Base-by-base conservation (phyloP, 2,888 invertebrate species). In the Lamproptera curius region DNA sequence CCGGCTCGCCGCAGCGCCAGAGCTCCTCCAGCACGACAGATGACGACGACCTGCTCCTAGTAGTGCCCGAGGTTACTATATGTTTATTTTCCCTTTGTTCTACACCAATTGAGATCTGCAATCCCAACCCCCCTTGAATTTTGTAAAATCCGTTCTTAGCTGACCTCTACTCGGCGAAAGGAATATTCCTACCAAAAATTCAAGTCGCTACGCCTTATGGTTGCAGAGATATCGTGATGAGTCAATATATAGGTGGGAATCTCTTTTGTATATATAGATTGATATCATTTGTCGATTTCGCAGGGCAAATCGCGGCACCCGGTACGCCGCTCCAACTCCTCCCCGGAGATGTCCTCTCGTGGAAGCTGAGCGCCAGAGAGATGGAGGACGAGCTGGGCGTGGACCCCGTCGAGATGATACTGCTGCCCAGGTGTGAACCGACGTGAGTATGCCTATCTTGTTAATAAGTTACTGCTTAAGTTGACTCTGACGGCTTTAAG, bases 301-400 rank as follows among this genome's bases (percentile, higher is more conserved):
- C 73, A 85, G 87, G 77, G 82, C 59, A 90, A 91, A 63, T 91
- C 92, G 0, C 89, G 95, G 9, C 95, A 95, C 85, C 95, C 95
- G 6, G 96, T 97, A 50, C 90, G 95, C 1, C 90, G 96, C 52
- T 95, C 95, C 35, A 96, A 96, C 89, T 96, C 96, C 42, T 96
- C 96, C 62, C 96, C 96, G 1, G 97, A 97, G 88, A 96, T 97
- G 96, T 95, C 94, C 52, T 93, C 95, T 94, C 93, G 67, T 95
- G 95, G 94, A 94, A 95, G 52, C 91, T 92, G 61, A 65, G 52
- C 35, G 59, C 70, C 59, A 50, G 52, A 47, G 50, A 57, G 37
- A n/a, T 42, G 36, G 58, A 54, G 15, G 62, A 61, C 23, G 57
- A 44, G 40, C 55, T 55, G 39, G 42, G 40, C 53, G 34, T 54